phyloP scores from a whole-genome alignment of 2,797 vertebrate genomes.

The Meriones psammophilus region DNA sequence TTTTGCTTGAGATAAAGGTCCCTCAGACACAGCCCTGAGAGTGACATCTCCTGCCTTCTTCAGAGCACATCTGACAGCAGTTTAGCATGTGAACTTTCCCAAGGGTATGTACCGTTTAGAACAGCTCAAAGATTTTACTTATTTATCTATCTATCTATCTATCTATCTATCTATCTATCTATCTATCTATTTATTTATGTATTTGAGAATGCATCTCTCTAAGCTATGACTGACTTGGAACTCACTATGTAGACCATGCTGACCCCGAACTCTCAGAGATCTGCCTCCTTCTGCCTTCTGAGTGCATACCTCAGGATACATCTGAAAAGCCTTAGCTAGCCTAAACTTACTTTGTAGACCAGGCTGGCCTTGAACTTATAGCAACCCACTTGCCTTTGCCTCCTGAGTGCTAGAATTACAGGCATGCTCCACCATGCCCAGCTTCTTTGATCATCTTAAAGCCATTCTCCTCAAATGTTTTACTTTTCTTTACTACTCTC shows the following conservation, averaged over 20 bases:
- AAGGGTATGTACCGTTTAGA: background rate
- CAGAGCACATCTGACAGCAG: background rate
- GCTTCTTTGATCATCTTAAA: conserved; percentile 12
- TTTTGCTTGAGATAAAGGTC: background rate
- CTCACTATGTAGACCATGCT: background rate
- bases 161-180: too few relatives aligned
- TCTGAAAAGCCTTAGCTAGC: background rate
- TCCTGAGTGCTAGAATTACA: too few relatives aligned
- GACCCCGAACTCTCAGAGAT: background rate
- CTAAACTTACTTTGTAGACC: too few relatives aligned
- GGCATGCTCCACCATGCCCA: too few relatives aligned
- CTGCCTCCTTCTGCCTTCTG: background rate
- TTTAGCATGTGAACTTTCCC: background rate
- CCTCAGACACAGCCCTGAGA: background rate
- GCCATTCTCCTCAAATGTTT: background rate
- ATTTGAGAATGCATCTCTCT: background rate
- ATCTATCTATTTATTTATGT: background rate
- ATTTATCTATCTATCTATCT: too few relatives aligned
- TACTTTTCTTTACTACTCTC: background rate
- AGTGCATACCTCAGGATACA: background rate
- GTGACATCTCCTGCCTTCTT: background rate
- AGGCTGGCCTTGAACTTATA: too few relatives aligned
- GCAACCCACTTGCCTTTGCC: too few relatives aligned
- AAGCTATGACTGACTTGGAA: background rate
- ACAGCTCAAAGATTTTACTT: background rate